Evolutionary conservation across 2,888 invertebrate genomes (phyloP).

Genomic region (Cryptus viduatorius): DNA sequence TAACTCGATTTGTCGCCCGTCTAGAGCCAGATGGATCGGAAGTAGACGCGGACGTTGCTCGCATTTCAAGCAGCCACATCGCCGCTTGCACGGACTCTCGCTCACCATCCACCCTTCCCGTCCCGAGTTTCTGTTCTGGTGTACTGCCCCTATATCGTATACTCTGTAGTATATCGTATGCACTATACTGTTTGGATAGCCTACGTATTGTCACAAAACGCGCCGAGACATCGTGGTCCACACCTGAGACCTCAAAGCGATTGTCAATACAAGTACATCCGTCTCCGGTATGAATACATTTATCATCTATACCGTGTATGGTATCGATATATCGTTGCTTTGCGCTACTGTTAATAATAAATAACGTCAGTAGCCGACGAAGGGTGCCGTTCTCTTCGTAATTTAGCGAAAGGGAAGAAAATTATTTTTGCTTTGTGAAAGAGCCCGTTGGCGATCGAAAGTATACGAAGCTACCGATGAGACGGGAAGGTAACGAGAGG

Average conservation of each 20-base stretch:
- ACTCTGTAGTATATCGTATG: slow-evolving; percentile 17
- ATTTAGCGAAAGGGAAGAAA: background rate
- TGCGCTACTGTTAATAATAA: background rate
- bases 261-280: background rate
- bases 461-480: slow-evolving; percentile 30
- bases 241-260: slow-evolving; percentile 14
- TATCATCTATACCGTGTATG: background rate
- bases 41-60: slow-evolving; percentile 81
- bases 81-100: slow-evolving; percentile 37
- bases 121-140: slow-evolving; percentile 24
- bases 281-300: background rate
- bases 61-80: slow-evolving; percentile 79
- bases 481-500: slow-evolving; percentile 32
- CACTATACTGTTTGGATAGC: slow-evolving; percentile 3
- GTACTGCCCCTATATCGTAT: slow-evolving; percentile 11
- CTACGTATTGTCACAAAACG: background rate
- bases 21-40: slow-evolving; percentile 83
- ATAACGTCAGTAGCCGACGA: background rate
- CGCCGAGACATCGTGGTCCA: slow-evolving; percentile 10
- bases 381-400: background rate
- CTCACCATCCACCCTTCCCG: slow-evolving; percentile 5
- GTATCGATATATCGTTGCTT: background rate
- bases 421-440: slow-evolving; percentile 11
- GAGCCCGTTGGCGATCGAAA: background rate
- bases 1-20: slow-evolving; percentile 83